Evolutionary conservation across 2,797 vertebrate genomes (phyloP), one percentile per base, ranked within the genome.

Genomic region (Semotilus atromaculatus): DNA sequence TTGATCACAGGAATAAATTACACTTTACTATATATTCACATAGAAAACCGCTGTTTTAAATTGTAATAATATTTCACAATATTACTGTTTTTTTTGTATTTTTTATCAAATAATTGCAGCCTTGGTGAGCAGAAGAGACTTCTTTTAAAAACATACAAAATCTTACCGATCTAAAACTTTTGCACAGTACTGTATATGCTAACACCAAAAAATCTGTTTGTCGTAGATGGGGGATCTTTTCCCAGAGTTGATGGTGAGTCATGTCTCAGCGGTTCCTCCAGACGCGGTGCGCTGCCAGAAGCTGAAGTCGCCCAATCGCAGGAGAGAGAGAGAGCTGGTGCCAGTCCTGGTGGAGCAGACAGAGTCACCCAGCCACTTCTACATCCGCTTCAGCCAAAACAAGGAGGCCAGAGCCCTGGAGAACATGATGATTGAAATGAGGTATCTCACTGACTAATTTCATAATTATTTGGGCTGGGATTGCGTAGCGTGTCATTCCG

Each of bases 371-470:
- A 95, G 94, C 88, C 92, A 95, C 68, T 99, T 99, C 93, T 97
- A 97, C 89, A 45, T 99, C 84, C 95, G 94, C 13, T 92, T 97
- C 90, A 94, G 91, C 38, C 92, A 93, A 83, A 92, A 77, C 5
- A 93, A 95, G 14, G 93, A 96, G 0, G 93, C 95, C 45, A 91
- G 91, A 34, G 89, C 94, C 5, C 91, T 98, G 64, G 96, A 96
- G 90, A 93, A 96, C 88, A 96, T 98, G 96, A 98, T 98, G 96
- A 87, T 97, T 83, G 96, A 97, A 88, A 98, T 99, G 97, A 97
- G 97, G 98, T 99, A 88, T 36, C 67, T 36, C 19, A 18, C 45
- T 75, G 36, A 64, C 23, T 40, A 51, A 67, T 78, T 36, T 43
- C 29, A 48, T 53, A 4, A 58, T 38, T 58, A 26, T 58, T 3